Percentiles rank a stretch among this genome's conserved stretches.
These are phyloP conservation scores for Rhagologus leucostigma DNA, from an alignment of 2,113 vertebrate genomes.

Conservation along the genomic window DNA sequence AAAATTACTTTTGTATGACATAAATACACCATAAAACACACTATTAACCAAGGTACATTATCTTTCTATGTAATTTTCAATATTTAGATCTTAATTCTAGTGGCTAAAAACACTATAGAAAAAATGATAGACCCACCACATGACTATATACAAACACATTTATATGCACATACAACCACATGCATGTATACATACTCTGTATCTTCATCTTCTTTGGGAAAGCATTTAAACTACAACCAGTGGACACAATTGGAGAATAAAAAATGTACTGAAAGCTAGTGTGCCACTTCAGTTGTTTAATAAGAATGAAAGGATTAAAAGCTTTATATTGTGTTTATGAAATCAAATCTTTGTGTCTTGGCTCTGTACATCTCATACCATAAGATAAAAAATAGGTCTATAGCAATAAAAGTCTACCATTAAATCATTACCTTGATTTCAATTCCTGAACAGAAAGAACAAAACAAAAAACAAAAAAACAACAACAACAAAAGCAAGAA, in stretches of 20 bases:
- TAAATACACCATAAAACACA: neutral
- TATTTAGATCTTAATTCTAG: neutral
- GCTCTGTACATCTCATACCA: neutral
- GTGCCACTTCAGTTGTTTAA: neutral
- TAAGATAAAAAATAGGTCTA: constrained; percentile 57
- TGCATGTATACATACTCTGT: neutral
- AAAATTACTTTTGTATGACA: neutral
- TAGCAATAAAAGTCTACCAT: constrained; percentile 54
- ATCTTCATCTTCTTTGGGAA: neutral
- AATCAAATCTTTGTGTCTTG: constrained; percentile 30
- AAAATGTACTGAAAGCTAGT: neutral
- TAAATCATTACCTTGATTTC: constrained; percentile 54
- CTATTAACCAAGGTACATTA: neutral
- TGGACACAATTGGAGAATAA: neutral
- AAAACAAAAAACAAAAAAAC: neutral
- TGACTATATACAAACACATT: neutral
- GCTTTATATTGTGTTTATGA: constrained; percentile 19
- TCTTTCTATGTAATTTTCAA: neutral
- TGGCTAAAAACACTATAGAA: neutral
- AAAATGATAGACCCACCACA: neutral
- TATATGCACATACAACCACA: neutral
- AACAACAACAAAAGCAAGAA: neutral
- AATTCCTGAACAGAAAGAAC: constrained; percentile 36
- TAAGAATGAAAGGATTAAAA: neutral
- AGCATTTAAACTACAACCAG: neutral